Percentiles rank a stretch among this genome's conserved stretches.
Evolutionary conservation across 2,888 invertebrate genomes (phyloP).

Genomic region (Mystacides longicornis): DNA sequence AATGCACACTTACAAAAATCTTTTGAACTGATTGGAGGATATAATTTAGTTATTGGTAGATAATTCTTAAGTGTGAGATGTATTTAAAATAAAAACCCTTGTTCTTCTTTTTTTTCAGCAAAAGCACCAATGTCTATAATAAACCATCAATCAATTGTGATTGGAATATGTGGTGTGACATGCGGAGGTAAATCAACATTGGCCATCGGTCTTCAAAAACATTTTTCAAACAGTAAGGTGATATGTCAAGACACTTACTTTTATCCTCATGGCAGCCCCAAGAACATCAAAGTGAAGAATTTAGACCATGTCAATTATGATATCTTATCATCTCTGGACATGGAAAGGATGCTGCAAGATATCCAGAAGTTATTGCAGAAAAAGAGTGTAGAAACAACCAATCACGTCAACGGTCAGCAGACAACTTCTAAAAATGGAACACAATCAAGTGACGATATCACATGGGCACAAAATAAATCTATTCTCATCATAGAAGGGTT

Average conservation of each 20-base stretch:
- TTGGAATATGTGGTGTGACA: slow-evolving; percentile 71
- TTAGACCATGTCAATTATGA: slow-evolving; percentile 75
- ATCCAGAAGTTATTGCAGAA: slow-evolving; percentile 38
- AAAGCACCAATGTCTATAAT: too few relatives aligned
- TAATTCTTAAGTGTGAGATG: too few relatives aligned
- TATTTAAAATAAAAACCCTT: too few relatives aligned
- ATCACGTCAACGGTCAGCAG: background rate
- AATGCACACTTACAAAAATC: too few relatives aligned
- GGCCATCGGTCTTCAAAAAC: slow-evolving; percentile 47
- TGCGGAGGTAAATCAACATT: slow-evolving; percentile 79
- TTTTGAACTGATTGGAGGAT: too few relatives aligned
- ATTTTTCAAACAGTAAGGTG: slow-evolving; percentile 42
- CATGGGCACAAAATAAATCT: slow-evolving; percentile 32
- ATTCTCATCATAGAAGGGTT: slow-evolving; percentile 72
- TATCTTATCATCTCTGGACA: slow-evolving; percentile 61
- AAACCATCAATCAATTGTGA: slow-evolving; percentile 50
- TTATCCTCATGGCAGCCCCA: slow-evolving; percentile 54
- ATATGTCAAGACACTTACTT: slow-evolving; percentile 76
- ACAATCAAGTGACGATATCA: background rate
- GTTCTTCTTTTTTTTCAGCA: too few relatives aligned
- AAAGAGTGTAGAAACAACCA: background rate
- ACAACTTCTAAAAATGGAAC: background rate
- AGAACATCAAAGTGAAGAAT: slow-evolving; percentile 54
- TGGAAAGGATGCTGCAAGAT: slow-evolving; percentile 61
- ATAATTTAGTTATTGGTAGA: too few relatives aligned